Evolutionary conservation across 2,113 vertebrate genomes (phyloP), one percentile per base, ranked within the genome.

Genomic region (Cryptotis parvus): DNA sequence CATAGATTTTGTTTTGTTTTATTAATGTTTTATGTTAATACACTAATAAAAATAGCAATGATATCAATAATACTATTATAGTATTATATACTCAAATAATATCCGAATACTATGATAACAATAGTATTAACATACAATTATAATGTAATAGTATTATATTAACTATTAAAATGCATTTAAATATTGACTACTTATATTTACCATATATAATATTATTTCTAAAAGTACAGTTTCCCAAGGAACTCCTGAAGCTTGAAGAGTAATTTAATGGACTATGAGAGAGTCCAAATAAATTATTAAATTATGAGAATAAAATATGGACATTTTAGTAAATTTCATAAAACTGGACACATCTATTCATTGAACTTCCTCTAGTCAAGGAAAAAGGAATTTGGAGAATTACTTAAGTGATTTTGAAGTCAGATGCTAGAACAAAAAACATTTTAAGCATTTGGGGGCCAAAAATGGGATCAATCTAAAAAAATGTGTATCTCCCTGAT

Each of bases 371-470:
- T 61, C 39, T 33, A 87, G 5, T 41, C 16, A 5, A 4, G 27
- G 7, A 10, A 76, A 90, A 20, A 12, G 24, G 9, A 66, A 9
- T n/a, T 85, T 84, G 20, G 3, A 33, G 41, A 87, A 58, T 84
- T 58, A 8, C 66, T 72, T 76, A 37, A 41, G 35, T 11, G 18
- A 10, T 41, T 9, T 70, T 80, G 52, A 31, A 72, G 14, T 16
- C 45, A 55, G 9, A 70, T 74, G 66, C 76, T 20, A 90, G 22
- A 92, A 78, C 73, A 43, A 27, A 35, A 75, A 12, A 76, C 9
- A 84, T n/a, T 92, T 87, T 5, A 73, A 66, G 58, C n/a, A 79
- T n/a, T 73, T 87, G 91, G 76, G 20, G 72, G 26, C 37, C 4
- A 20, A 37, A 68, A 87, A 76, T 33, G 77, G 31, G 33, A 91